A percentile compares a stretch with the other conserved stretches of the same genome.
Conservation (phyloP, 2,888 invertebrate species). For the Patella pellucida region DNA sequence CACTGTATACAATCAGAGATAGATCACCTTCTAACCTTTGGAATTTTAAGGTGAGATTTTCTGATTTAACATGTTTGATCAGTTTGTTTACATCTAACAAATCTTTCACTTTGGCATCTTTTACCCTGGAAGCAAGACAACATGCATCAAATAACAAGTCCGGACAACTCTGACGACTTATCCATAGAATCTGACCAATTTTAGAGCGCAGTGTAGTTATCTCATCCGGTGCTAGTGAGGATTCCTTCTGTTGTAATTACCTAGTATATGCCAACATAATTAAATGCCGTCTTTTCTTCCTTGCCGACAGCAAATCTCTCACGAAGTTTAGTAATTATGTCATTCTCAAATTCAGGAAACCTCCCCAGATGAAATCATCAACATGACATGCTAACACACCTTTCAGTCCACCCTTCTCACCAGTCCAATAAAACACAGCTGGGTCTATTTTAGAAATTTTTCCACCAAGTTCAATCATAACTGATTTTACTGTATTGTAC, state of each 20-base stretch:
- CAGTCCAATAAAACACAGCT: slow-evolving; percentile 23
- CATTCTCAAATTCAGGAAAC: slow-evolving; percentile 13
- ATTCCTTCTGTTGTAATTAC: slow-evolving; percentile 7
- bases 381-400: slow-evolving; percentile 27
- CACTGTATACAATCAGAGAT: slow-evolving; percentile 9
- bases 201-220: slow-evolving; percentile 8
- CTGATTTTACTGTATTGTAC: no score
- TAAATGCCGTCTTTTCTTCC: slow-evolving; percentile 15
- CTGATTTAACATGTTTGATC: slow-evolving; percentile 16
- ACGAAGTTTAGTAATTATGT: slow-evolving; percentile 16
- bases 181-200: slow-evolving; percentile 17
- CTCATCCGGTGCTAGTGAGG: neutral
- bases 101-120: slow-evolving; percentile 11
- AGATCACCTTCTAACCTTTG: slow-evolving; percentile 7
- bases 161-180: neutral
- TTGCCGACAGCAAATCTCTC: slow-evolving; percentile 18
- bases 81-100: slow-evolving; percentile 19
- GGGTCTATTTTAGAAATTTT: no score
- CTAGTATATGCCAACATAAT: slow-evolving; percentile 21
- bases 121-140: slow-evolving; percentile 3
- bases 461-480: no score
- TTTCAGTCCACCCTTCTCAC: neutral
- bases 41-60: neutral
- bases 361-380: slow-evolving; percentile 24
- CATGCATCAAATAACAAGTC: slow-evolving; percentile 22